Conservation (phyloP, 2,797 vertebrate genomes). For the Agapornis canus region DNA sequence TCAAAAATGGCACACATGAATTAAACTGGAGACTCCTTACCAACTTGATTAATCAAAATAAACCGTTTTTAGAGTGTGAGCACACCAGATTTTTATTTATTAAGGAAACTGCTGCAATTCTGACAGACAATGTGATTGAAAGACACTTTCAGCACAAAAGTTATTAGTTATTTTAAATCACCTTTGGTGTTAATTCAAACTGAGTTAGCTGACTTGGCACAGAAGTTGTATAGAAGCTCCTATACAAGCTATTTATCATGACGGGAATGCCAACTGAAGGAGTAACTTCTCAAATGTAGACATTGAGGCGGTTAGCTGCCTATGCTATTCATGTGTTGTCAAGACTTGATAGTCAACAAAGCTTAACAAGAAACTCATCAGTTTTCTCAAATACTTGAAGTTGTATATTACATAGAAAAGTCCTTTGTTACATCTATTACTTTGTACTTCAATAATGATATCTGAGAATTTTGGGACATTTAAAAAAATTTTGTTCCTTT, state of each 20-base stretch:
- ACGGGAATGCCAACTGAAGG: background rate
- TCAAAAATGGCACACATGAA: background rate
- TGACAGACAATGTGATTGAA: background rate
- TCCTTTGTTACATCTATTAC: background rate
- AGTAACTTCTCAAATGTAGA: background rate
- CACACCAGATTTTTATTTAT: background rate
- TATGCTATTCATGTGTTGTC: background rate
- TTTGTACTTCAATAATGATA: background rate
- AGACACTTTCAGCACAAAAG: background rate
- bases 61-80: background rate
- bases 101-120: background rate
- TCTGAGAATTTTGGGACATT: background rate
- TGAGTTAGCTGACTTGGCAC: background rate
- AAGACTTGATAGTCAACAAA: background rate
- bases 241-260: background rate
- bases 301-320: background rate
- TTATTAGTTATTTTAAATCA: background rate
- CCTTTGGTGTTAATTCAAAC: background rate
- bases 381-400: background rate
- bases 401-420: background rate
- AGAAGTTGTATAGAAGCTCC: background rate
- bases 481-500: background rate
- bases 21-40: background rate
- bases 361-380: background rate
- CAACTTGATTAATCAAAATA: background rate